Conservation (phyloP, 2,113 vertebrate species). For the Nibea coibor region DNA sequence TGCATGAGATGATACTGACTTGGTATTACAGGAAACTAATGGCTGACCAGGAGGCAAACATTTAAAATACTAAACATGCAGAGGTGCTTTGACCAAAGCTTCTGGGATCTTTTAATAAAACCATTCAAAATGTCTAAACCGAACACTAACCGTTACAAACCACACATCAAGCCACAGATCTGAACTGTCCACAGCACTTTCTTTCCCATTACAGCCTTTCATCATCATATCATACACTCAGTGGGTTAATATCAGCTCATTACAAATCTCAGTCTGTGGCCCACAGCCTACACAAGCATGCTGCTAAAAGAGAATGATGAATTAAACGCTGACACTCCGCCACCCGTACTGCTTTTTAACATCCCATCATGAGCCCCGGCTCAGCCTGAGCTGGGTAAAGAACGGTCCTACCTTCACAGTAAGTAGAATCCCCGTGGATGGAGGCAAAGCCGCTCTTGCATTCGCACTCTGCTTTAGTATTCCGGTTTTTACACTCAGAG, state of each 20-base stretch:
- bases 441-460: slow-evolving; percentile 92
- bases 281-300: neutral
- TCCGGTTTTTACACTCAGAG: slow-evolving; percentile 93
- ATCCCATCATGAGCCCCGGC: neutral
- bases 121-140: neutral
- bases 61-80: neutral
- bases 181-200: neutral
- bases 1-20: neutral
- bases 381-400: slow-evolving; percentile 12
- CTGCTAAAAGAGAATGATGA: slow-evolving; percentile 11
- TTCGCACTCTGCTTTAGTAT: slow-evolving; percentile 93
- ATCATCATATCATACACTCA: slow-evolving; percentile 3
- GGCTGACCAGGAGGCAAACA: neutral
- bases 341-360: slow-evolving; percentile 3
- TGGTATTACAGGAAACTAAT: neutral
- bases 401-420: slow-evolving; percentile 92
- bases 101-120: neutral
- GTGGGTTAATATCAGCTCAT: neutral
- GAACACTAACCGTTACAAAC: neutral
- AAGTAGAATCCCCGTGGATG: slow-evolving; percentile 90
- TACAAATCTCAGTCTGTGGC: slow-evolving; percentile 6
- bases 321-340: slow-evolving; percentile 1
- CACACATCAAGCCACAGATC: neutral
- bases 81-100: neutral
- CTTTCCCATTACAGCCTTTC: neutral